Conservation (phyloP, 1,140 invertebrate genomes). For the Adelges cooleyi region DNA sequence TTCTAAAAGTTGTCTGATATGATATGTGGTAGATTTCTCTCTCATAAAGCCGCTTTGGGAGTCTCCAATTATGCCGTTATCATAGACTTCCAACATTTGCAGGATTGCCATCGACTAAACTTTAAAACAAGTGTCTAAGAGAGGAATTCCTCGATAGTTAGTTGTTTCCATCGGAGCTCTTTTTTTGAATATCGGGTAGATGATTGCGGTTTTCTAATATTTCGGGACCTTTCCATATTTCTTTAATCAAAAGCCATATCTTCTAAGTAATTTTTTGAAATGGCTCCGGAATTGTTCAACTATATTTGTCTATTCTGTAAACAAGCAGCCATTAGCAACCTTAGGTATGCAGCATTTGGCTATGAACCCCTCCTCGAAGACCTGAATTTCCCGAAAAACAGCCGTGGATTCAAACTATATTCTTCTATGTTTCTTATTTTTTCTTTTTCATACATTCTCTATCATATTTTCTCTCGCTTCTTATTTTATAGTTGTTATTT, state of each 20-base stretch:
- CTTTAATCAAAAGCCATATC: too few species aligned
- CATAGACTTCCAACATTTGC: background rate
- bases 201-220: too few species aligned
- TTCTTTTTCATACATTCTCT: background rate
- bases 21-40: background rate
- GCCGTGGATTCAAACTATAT: too few species aligned
- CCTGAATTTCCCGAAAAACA: too few species aligned
- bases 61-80: constrained; percentile 1
- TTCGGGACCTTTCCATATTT: too few species aligned
- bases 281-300: too few species aligned
- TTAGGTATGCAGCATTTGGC: too few species aligned
- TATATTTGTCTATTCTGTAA: too few species aligned
- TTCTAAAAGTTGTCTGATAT: constrained; percentile 20
- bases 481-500: constrained; percentile 7
- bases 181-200: constrained; percentile 35
- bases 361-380: too few species aligned
- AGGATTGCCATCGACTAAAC: background rate
- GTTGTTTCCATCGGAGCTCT: constrained; percentile 31
- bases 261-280: too few species aligned
- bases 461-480: background rate
- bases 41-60: constrained; percentile 14
- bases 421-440: background rate
- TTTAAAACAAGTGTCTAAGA: constrained; percentile 27
- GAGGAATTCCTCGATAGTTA: constrained; percentile 35
- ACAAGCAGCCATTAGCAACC: too few species aligned